Evolutionary conservation across 1,140 invertebrate genomes (phyloP).

Genomic region (Zeugodacus cucurbitae): DNA sequence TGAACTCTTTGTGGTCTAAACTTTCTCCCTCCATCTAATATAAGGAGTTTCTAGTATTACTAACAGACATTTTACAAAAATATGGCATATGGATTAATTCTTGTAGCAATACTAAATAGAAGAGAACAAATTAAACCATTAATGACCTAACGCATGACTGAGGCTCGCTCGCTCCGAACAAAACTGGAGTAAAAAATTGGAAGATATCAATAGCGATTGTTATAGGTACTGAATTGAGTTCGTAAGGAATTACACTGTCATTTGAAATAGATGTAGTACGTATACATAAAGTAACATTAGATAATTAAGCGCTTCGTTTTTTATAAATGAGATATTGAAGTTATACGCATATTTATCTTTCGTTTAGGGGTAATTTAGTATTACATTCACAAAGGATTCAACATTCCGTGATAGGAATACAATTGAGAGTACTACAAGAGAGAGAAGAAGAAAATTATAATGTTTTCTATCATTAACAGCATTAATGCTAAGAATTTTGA

Average conservation of each 20-base stretch:
- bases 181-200: too few relatives aligned
- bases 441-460: too few relatives aligned
- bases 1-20: neutral
- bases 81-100: neutral
- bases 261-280: neutral
- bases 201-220: neutral
- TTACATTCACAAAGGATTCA: neutral
- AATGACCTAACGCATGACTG: too few relatives aligned
- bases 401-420: neutral
- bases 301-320: neutral
- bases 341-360: neutral
- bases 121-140: neutral
- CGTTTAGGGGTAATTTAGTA: neutral
- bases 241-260: too few relatives aligned
- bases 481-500: too few relatives aligned
- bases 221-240: too few relatives aligned
- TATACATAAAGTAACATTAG: neutral
- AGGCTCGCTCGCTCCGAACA: too few relatives aligned
- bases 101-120: neutral
- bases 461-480: too few relatives aligned
- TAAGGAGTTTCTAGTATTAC: too few relatives aligned
- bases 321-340: neutral
- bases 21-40: too few relatives aligned
- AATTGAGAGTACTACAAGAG: too few relatives aligned
- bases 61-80: neutral